Evolutionary conservation across 2,888 invertebrate genomes (phyloP).

Genomic region (Coenonympha glycerion): DNA sequence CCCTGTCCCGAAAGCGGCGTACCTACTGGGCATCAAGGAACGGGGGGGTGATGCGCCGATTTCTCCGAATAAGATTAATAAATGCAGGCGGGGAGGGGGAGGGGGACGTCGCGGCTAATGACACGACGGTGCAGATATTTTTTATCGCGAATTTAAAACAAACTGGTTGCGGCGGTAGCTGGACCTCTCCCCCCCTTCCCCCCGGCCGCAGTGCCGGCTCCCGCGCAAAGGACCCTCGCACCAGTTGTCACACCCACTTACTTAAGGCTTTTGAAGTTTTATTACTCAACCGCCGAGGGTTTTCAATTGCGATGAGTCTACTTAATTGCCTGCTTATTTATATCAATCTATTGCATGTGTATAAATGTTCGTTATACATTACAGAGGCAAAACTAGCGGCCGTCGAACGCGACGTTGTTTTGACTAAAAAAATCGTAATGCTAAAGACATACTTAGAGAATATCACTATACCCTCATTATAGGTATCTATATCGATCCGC

Average conservation of each 20-base stretch:
- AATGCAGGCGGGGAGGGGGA: constrained; percentile 56
- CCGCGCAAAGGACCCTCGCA: constrained; percentile 34
- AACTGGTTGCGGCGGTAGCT: constrained; percentile 55
- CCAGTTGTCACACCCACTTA: constrained; percentile 40
- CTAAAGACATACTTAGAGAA: too few species aligned
- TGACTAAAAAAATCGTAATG: too few species aligned
- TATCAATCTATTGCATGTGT: too few species aligned
- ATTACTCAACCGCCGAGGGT: too few species aligned
- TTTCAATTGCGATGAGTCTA: too few species aligned
- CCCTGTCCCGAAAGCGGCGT: constrained; percentile 17
- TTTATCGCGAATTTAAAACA: constrained; percentile 71
- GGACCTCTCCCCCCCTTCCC: constrained; percentile 21
- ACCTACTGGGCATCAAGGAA: constrained; percentile 24
- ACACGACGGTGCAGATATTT: constrained; percentile 69
- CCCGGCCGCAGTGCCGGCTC: constrained; percentile 23
- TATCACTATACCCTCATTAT: too few species aligned
- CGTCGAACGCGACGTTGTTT: too few species aligned
- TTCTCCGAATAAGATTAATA: constrained; percentile 73
- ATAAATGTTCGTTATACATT: too few species aligned
- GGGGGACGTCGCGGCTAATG: constrained; percentile 60
- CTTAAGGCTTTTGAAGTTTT: constrained; percentile 38
- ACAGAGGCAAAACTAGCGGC: too few species aligned
- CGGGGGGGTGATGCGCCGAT: constrained; percentile 59
- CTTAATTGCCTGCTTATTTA: too few species aligned
- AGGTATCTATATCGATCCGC: too few species aligned